Evolutionary conservation across 1,140 invertebrate species (phyloP), one percentile per base, ranked within the genome.

Genomic region (Rhyacophila brunnea): DNA sequence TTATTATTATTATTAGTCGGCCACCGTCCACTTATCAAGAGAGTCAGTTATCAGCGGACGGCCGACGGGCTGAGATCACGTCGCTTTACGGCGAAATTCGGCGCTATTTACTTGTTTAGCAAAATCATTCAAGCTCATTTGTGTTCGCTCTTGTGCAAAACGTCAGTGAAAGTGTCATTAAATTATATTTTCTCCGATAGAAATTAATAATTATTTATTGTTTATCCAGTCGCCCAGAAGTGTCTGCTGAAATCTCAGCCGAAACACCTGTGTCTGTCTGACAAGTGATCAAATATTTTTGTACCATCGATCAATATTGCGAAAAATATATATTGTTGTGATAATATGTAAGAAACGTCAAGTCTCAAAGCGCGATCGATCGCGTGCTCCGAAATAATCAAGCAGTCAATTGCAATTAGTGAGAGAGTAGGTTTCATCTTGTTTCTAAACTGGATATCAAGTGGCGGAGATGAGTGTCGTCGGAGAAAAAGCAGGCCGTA

Each of bases 381-480:
- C 38, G 38, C 11, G 38, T 40, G 38, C 38, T 40, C 38, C 38
- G 38, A 40, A 40, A 40, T 40, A 40, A 40, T 40, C 38, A n/a
- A 3, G n/a, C 23, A 28, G 23, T 40, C 11, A 15, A 5, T n/a
- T 6, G 11, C 11, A 40, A 40, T 40, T 15, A 13, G 15, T 15
- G 38, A 40, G 38, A 40, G 15, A 40, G 38, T 40, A 15, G 3
- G 38, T 28, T 28, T 28, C 3, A 28, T 28, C 23, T 28, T 9
- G 23, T 56, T 56, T 47, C 45, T 40, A 56, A 56, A 47, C 53
- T 56, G 53, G 53, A 56, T 56, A 42, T 57, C 20, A 40, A 4
- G 3, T 10, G 17, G 28, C 7, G 6, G 45, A 5, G 36, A 64
- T 64, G 62, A 60, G 57, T 38, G 15, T 64, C 38, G 36, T 53